These are phyloP conservation scores for Rhagologus leucostigma DNA, from an alignment of 2,113 vertebrate genomes.

Conservation along the genomic window DNA sequence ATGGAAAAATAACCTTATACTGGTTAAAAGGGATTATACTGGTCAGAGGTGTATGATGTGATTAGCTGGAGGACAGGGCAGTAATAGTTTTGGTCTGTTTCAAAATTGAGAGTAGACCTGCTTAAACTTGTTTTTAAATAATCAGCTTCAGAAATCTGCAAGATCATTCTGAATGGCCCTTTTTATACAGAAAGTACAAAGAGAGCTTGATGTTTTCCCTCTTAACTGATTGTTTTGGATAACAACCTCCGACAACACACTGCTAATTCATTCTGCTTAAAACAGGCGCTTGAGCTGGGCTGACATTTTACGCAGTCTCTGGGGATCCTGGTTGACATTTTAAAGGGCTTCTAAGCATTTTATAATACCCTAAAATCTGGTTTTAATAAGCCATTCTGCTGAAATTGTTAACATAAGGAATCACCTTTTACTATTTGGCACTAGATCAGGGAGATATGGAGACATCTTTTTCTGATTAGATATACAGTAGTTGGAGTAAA, in stretches of 20 bases:
- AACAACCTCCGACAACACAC: constrained; percentile 86
- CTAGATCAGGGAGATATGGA: constrained; percentile 76
- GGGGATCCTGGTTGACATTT: constrained; percentile 98
- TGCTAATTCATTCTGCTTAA: constrained; percentile 98
- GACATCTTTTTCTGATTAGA: constrained; percentile 99
- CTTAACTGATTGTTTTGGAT: constrained; percentile 93
- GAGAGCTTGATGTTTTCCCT: constrained; percentile 72
- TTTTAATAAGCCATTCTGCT: constrained; percentile 94
- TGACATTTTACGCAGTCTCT: constrained; percentile 97
- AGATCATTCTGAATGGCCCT: constrained; percentile 68
- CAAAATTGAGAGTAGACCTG: constrained; percentile 44
- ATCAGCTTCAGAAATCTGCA: constrained; percentile 62
- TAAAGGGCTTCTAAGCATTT: constrained; percentile 99
- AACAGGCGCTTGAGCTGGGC: constrained; percentile 89
- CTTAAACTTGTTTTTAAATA: constrained; percentile 58
- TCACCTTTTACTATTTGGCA: constrained; percentile 83
- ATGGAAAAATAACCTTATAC: constrained; percentile 41
- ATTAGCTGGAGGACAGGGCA: constrained; percentile 29
- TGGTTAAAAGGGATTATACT: constrained; percentile 48
- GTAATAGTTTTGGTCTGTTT: constrained; percentile 62
- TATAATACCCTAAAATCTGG: constrained; percentile 97
- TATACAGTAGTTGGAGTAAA: constrained; percentile 89
- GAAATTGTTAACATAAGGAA: constrained; percentile 90
- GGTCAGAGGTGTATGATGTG: constrained; percentile 56
- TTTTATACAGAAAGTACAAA: constrained; percentile 75